Base-by-base conservation (phyloP, 2,113 vertebrate genomes). In the Apodemus speciosus region DNA sequence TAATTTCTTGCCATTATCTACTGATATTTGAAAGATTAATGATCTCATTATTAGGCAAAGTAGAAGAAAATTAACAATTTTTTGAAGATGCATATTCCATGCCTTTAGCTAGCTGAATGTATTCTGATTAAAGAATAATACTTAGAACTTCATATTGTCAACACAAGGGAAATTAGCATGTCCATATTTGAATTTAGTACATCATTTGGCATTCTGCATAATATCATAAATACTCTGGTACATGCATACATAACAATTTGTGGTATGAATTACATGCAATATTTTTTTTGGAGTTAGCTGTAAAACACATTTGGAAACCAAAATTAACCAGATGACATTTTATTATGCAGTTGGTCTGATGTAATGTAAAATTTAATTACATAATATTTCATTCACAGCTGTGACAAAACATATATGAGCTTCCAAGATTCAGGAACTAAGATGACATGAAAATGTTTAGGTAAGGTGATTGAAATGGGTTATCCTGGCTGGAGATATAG, bases 221-320 rank as follows among this genome's bases (percentile, higher is more conserved):
- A 96, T 97, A 95, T 95, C 94, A 94, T 97, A 97, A 97, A 96
- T 97, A 93, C 93, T 84, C 75, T 96, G 95, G 66, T 94, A 96
- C 88, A 95, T 95, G 95, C 85, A 94, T 96, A 95, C 64, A 69
- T 95, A 95, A 93, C 80, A 92, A 58, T 95, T 97, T 96, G 97
- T 76, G 81, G 97, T 95, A 95, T 96, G 95, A 96, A 94, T 97
- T 85, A 90, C 95, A 91, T 84, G 32, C 81, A 96, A 77, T n/a
- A n/a, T 95, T 96, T 96, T 96, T 97, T 72, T 94, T 88, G 95
- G 89, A 91, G 43, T 18, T 89, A 91, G 73, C 81, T 92, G 91
- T 94, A 98, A 96, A 97, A 72, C n/a, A 97, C 95, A 96, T 95
- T 91, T 97, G 93, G 94, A 97, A 97, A 97, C 81, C 88, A 96